Evolutionary conservation across 2,888 invertebrate species (phyloP), one percentile per base, ranked within the genome.

Genomic region (Aleiodes leptofemur): DNA sequence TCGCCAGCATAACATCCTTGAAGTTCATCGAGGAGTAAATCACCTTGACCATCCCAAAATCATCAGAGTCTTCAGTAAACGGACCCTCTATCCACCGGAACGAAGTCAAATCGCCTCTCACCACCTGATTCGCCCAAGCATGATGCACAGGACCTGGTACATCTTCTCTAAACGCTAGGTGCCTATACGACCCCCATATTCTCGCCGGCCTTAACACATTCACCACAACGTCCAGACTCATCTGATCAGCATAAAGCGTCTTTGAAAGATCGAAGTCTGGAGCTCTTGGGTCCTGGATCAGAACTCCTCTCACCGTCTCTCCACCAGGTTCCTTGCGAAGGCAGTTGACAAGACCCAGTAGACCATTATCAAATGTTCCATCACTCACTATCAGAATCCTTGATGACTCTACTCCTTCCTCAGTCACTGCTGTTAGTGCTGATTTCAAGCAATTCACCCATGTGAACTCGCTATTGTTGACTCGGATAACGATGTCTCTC

Each of bases 1-100:
- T 96, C 0, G 98, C 96, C 0, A 96, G 91, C 98, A 98, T 98
- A 0, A 98, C 91, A 88, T 98, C 98, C 84, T 96, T 94, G 93
- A 98, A 98, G 90, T 98, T 99, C 13, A 98, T 88, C 0, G 97
- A 93, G 0, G 96, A 90, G 86, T 95, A 97, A 83, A 94, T 92
- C 0, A 96, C 92, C 87, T 92, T 86, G 0, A 92, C 90, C 4
- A 92, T 74, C 13, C 85, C 76, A 2, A 82, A 74, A 38, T 80
- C 29, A 8, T 80, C 74, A 6, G 51, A 69, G 7, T 56, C 73
- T 0, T 81, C 73, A 59, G 34, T 92, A 83, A 88, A 74, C 0
- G 92, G 90, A 0, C 95, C 95, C 88, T 97, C 94, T 6, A 97
- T 89, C 97, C 97, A 97, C 13, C 90, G 92, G 57, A 98, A 86